These are phyloP conservation scores for Neoitamus cyanurus DNA, from an alignment of 2,888 invertebrate genomes.

Conservation along the genomic window DNA sequence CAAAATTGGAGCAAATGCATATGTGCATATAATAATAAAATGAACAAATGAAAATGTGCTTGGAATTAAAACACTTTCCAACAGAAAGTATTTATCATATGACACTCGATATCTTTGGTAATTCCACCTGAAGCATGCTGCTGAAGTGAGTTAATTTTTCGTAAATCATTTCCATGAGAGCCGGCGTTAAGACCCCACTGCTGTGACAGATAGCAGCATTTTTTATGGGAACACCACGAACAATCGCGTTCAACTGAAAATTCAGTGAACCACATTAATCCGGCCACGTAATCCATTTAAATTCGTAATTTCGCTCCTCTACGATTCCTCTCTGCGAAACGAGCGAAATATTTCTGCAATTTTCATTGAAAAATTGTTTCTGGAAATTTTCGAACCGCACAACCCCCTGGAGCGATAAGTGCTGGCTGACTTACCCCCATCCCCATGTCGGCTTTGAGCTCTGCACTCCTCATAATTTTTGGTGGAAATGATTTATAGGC, in stretches of 20 bases:
- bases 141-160: not conserved
- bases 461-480: not conserved
- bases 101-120: not conserved
- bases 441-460: not conserved
- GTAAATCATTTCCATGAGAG: not conserved
- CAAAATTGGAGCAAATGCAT: too few relatives aligned
- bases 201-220: not conserved
- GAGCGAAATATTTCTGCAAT: not conserved
- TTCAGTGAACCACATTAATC: not conserved
- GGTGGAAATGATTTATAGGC: slow-evolving; percentile 21
- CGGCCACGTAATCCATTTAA: not conserved
- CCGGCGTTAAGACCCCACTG: not conserved
- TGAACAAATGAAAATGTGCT: too few relatives aligned
- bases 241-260: not conserved
- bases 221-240: not conserved
- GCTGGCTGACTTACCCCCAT: not conserved
- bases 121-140: not conserved
- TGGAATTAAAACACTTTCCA: too few relatives aligned
- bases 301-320: not conserved
- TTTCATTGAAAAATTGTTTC: not conserved
- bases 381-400: not conserved
- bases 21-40: too few relatives aligned
- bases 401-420: not conserved
- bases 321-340: not conserved
- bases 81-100: not conserved